phyloP scores from a whole-genome alignment of 2,888 invertebrate genomes.

The Cheilosia vulpina region DNA sequence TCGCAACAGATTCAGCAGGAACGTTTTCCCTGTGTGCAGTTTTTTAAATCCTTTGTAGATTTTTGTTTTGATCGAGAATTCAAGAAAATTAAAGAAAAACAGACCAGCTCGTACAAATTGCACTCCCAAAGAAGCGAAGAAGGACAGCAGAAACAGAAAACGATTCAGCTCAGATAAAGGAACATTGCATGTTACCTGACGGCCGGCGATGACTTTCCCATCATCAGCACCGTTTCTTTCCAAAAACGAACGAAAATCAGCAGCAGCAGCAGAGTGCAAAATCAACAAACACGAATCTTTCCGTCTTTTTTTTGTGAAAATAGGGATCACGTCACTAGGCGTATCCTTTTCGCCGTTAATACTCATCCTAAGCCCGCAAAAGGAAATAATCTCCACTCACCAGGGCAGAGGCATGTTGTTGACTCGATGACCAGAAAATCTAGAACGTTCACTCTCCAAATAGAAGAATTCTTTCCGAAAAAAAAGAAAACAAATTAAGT shows the following conservation, averaged over 20 bases:
- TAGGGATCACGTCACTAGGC: constrained; percentile 67
- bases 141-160: constrained; percentile 33
- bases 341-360: constrained; percentile 66
- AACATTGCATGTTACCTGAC: constrained; percentile 54
- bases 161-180: constrained; percentile 29
- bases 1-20: background rate
- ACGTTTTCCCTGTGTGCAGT: background rate
- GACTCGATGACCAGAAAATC: constrained; percentile 71
- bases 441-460: constrained; percentile 67
- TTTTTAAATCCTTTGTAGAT: constrained; percentile 5
- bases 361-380: constrained; percentile 55
- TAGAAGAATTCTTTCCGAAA: constrained; percentile 35
- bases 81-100: constrained; percentile 60
- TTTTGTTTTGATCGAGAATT: constrained; percentile 36
- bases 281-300: constrained; percentile 60
- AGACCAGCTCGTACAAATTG: constrained; percentile 19
- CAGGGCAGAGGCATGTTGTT: constrained; percentile 54
- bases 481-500: constrained; percentile 24
- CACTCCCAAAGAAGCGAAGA: background rate
- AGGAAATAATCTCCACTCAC: constrained; percentile 42
- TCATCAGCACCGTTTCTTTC: constrained; percentile 55
- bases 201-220: constrained; percentile 35
- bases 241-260: constrained; percentile 41
- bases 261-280: constrained; percentile 51
- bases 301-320: constrained; percentile 31